Conservation (phyloP, 2,888 invertebrate species). For the Tanytarsus gracilentus region DNA sequence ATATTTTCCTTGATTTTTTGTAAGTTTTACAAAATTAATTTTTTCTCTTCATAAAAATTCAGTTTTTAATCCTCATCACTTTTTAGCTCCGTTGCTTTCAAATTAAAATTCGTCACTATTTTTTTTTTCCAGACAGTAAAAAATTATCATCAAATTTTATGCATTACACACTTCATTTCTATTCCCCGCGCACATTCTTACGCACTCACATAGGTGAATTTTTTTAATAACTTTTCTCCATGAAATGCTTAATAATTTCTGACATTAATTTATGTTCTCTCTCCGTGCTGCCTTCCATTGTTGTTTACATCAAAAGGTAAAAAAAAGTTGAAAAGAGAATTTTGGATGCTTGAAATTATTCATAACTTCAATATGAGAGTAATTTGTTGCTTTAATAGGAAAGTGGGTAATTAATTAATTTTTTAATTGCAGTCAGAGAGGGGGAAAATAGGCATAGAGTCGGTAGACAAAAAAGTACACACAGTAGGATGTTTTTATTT, state of each 20-base stretch:
- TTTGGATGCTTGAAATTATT: slow-evolving; percentile 20
- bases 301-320: slow-evolving; percentile 1
- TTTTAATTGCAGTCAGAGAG: slow-evolving; percentile 27
- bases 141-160: neutral
- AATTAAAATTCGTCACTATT: no score
- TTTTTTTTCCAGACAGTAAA: no score
- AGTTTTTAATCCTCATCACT: no score
- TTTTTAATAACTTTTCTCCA: neutral
- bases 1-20: no score
- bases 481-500: slow-evolving; percentile 28
- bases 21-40: no score
- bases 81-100: no score
- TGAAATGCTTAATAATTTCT: slow-evolving; percentile 14
- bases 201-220: neutral
- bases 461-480: slow-evolving; percentile 4
- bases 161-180: neutral
- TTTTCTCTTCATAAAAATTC: no score
- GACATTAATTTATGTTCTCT: slow-evolving; percentile 26
- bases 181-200: no score
- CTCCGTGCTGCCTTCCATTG: neutral
- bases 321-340: neutral
- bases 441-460: neutral
- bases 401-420: slow-evolving; percentile 28
- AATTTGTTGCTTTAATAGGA: slow-evolving; percentile 29
- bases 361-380: slow-evolving; percentile 23